Evolutionary conservation across 2,888 invertebrate species (phyloP).

Genomic region (Cosmorhoe ocellata): DNA sequence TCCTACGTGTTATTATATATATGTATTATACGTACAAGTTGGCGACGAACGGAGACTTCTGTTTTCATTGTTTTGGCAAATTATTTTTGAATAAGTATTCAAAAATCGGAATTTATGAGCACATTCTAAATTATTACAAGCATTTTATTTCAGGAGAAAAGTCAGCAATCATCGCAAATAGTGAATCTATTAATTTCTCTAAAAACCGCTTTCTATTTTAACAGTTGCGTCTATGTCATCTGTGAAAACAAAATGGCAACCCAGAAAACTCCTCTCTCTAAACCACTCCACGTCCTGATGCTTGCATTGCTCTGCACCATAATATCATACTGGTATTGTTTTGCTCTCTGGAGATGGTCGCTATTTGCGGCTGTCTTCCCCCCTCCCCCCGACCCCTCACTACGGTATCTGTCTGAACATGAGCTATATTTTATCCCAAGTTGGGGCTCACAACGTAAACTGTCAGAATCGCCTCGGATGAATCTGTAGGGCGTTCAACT

Average conservation of each 20-base stretch:
- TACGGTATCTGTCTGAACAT: conserved; percentile 75
- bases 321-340: conserved; percentile 80
- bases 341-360: conserved; percentile 74
- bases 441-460: conserved; percentile 75
- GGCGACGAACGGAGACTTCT: conserved; percentile 23
- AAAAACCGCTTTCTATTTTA: no score
- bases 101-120: no score
- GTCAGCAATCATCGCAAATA: no score
- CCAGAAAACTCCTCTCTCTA: conserved; percentile 18
- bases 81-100: conserved; percentile 14
- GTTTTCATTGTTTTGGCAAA: conserved; percentile 26
- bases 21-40: conserved; percentile 21
- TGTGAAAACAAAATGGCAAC: conserved; percentile 14
- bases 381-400: conserved; percentile 47
- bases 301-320: conserved; percentile 59
- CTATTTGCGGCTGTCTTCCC: conserved; percentile 74
- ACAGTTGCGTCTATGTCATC: neutral
- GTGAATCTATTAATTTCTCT: no score
- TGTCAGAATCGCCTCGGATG: conserved; percentile 73
- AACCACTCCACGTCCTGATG: conserved; percentile 26
- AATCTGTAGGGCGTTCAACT: conserved; percentile 76
- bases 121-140: no score
- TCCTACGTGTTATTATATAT: conserved; percentile 38
- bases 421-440: conserved; percentile 80
- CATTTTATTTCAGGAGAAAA: no score